phyloP scores from a whole-genome alignment of 2,888 invertebrate species.

The Tetragnatha montana region DNA sequence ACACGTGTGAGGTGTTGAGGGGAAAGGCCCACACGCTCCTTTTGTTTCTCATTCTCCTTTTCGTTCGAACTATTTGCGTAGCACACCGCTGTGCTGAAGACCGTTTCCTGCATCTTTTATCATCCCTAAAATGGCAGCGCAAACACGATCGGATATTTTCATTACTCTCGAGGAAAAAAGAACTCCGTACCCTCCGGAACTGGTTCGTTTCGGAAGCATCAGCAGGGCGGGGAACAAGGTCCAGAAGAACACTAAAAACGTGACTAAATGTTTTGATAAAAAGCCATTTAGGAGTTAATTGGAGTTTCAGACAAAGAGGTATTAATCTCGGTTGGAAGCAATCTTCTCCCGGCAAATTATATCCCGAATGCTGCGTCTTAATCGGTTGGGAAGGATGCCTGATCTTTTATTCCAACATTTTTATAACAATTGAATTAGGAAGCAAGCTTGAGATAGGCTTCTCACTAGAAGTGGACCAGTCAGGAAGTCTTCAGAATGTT shows the following conservation, averaged over 20 bases:
- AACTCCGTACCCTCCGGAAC: background rate
- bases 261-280: background rate
- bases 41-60: constrained; percentile 16
- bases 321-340: background rate
- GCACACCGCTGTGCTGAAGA: constrained; percentile 9
- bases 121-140: constrained; percentile 10
- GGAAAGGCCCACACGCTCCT: background rate
- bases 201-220: background rate
- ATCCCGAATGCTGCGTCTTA: background rate
- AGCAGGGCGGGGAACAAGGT: background rate
- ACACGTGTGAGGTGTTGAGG: background rate
- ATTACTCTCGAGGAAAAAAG: background rate
- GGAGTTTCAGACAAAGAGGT: background rate
- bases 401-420: background rate
- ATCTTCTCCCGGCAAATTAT: background rate
- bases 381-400: background rate
- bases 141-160: background rate
- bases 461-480: background rate
- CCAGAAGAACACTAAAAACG: background rate
- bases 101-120: constrained; percentile 38
- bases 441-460: background rate
- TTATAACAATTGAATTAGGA: background rate
- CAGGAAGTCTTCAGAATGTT: constrained; percentile 6
- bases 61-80: constrained; percentile 24
- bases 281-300: background rate